phyloP scores from a whole-genome alignment of 2,113 vertebrate genomes.

The Orycteropus afer region DNA sequence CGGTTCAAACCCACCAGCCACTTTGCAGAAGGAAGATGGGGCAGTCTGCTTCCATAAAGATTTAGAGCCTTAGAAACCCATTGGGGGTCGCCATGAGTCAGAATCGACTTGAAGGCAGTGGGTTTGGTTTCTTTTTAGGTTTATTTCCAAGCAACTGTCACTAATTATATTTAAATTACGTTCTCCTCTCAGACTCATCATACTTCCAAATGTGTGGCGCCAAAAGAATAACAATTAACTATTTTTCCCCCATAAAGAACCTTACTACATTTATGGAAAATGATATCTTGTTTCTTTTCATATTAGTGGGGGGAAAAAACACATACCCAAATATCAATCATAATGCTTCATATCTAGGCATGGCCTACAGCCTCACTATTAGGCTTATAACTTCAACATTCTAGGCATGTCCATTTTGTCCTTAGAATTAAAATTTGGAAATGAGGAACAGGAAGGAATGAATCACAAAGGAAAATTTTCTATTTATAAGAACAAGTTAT shows the following conservation, averaged over 20 bases:
- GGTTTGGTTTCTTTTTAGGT: no score
- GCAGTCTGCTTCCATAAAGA: no score
- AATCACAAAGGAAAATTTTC: constrained; percentile 13
- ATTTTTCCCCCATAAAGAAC: constrained; percentile 11
- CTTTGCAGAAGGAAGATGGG: no score
- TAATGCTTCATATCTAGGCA: neutral
- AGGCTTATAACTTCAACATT: no score
- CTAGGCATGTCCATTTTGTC: neutral
- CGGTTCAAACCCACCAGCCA: no score
- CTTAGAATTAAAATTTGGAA: neutral
- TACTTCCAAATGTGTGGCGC: constrained; percentile 38
- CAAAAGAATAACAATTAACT: constrained; percentile 57
- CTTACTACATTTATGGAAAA: neutral
- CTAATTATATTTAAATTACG: constrained; percentile 53
- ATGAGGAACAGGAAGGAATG: neutral
- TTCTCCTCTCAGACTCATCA: constrained; percentile 12
- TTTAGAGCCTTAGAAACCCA: no score
- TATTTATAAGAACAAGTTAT: neutral
- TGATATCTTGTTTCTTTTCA: neutral
- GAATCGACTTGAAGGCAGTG: no score
- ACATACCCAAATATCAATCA: neutral
- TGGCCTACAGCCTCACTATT: neutral
- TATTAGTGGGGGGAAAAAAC: neutral
- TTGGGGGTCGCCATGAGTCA: no score
- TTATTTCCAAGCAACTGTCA: constrained; percentile 44